These are phyloP conservation scores for Gymnoscopelus braueri DNA, from an alignment of 2,797 vertebrate genomes.

Conservation along the genomic window DNA sequence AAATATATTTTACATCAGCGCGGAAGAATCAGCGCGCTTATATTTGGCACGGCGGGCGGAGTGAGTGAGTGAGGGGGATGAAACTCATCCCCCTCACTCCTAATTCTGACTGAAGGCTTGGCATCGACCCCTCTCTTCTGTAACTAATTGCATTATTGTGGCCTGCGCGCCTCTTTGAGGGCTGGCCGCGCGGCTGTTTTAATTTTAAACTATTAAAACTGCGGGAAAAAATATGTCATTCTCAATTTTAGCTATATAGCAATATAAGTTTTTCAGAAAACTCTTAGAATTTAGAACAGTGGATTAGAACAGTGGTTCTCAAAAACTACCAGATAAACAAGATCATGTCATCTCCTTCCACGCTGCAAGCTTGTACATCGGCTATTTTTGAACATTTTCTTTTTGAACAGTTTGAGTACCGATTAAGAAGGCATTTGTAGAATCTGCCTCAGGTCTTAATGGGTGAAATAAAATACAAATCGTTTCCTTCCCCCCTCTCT, in stretches of 20 bases:
- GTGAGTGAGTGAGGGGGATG: conserved; percentile 22
- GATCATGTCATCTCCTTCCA: too few species aligned
- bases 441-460: too few species aligned
- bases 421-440: too few species aligned
- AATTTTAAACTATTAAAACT: conserved; percentile 28
- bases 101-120: conserved; percentile 63
- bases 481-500: too few species aligned
- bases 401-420: too few species aligned
- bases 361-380: too few species aligned
- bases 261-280: too few species aligned
- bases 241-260: background rate
- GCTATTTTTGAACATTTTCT: too few species aligned
- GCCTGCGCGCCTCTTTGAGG: conserved; percentile 21
- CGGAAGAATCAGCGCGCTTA: conserved; percentile 22
- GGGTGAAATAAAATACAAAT: too few species aligned
- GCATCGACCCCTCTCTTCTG: conserved; percentile 29
- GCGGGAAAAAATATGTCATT: conserved; percentile 30
- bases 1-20: conserved; percentile 27
- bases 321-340: too few species aligned
- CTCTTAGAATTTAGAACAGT: too few species aligned
- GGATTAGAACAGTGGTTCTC: too few species aligned
- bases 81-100: conserved; percentile 40
- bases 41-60: conserved; percentile 23
- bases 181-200: conserved; percentile 18
- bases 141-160: conserved; percentile 58